Base-by-base conservation (phyloP, 2,113 vertebrate genomes). In the Bufo gargarizans region DNA sequence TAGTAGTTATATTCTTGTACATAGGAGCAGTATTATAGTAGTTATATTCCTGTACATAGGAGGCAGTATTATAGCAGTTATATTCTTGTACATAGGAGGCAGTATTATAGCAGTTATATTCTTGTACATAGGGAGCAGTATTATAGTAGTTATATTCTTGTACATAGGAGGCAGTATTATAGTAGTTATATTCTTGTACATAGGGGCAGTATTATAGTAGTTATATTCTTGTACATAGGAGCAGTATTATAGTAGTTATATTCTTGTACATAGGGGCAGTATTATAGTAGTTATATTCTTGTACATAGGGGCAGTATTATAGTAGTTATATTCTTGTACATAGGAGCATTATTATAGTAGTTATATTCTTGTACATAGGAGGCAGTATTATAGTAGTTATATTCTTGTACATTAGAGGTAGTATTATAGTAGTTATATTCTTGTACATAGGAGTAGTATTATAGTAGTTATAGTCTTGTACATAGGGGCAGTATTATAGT, bases 381-480 rank as follows among this genome's bases (percentile, higher is more conserved):
- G 33, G 67, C 22, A 71, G 67, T 43, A 33, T 33, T 71, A 71
- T 43, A 71, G 67, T 14, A 71, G 67, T 71, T 71, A 71, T 71
- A 43, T 71, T 71, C 67, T 43, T 71, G 67, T 71, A 71, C 16
- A 71, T 71, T 1, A 71, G 67, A 22, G 9, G 67, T 22, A 71
- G 67, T 71, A 71, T 71, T 71, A 71, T 71, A 71, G 67, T 43
- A 33, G 67, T 71, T 71, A 71, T 71, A 71, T 71, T 71, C 67
- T 71, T 71, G 67, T 71, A 71, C 16, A 71, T 71, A 71, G 67
- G 67, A 16, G 22, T 11, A 71, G 67, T 71, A 71, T 71, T 71
- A 71, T 71, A 71, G 67, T 71, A 71, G 67, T 71, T 71, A 71
- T 74, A 74, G 47, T 19, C 71, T 47, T 74, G 71, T 74, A 74